Base-by-base conservation (phyloP, 2,888 invertebrate genomes). In the Eueremaeus valkanovi region DNA sequence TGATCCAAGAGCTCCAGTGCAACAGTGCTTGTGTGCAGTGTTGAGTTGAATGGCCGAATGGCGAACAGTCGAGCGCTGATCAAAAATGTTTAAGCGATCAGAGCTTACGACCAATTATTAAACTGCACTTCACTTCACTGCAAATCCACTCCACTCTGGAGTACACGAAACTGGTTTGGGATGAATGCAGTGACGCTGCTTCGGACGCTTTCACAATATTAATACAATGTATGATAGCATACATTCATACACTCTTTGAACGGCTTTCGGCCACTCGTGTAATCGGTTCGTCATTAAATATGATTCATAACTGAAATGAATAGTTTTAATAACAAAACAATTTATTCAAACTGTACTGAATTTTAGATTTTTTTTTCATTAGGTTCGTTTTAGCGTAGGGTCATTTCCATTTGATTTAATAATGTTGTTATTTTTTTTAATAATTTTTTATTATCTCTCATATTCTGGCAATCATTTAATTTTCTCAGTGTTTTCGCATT, bases 71-170 rank as follows among this genome's bases (percentile, higher is more conserved):
- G 36, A 66, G 45, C 24, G 40, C 70, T 70, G 70, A 70, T 70
- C 45, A 70, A 24, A 55, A 70, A 70, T 27, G 70, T 29, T 70
- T 45, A 40, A 70, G 21, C 45, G 31, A n/a, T 45, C 11, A 42
- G 70, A 42, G n/a, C n/a, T n/a, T n/a, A n/a, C n/a, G 42, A 42
- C 70, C 70, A 70, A 70, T 70, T 70, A 70, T 70, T 70, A 70
- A 29, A 70, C 21, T 70, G 42, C 29, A 70, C 16, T 70, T 18
- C 27, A 45, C 13, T 58, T 13, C 58, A 66, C 36, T 33, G 33
- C 11, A n/a, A 58, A 24, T 58, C 61, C 2, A n/a, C n/a, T n/a
- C n/a, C n/a, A n/a, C n/a, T n/a, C n/a, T 33, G 18, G 31, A 36
- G 36, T 11, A 11, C 9, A 45, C n/a, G 18, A 70, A 70, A 42